phyloP scores from a whole-genome alignment of 2,113 vertebrate species.

The Pipra filicauda region DNA sequence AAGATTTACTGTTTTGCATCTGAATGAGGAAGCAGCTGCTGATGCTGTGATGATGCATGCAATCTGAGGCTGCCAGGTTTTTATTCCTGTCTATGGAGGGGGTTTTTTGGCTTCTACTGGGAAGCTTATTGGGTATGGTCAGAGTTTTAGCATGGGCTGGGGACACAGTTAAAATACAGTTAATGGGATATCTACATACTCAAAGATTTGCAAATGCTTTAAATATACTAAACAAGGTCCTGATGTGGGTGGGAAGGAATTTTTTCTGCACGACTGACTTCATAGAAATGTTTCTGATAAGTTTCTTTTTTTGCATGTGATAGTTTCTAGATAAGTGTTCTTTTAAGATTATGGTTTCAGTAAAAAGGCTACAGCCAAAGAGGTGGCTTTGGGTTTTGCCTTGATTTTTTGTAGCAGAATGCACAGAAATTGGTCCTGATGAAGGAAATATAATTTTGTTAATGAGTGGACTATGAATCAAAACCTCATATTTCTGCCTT shows the following conservation, averaged over 20 bases:
- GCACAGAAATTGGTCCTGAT: not conserved
- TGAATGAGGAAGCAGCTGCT: slow-evolving; percentile 53
- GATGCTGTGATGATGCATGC: slow-evolving; percentile 41
- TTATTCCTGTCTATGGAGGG: not conserved
- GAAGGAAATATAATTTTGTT: not conserved
- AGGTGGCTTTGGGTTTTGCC: not conserved
- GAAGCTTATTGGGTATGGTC: not conserved
- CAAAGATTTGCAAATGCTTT: not conserved
- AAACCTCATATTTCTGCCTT: accelerated
- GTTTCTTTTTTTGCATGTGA: not conserved
- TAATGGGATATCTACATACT: not conserved
- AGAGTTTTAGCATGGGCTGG: not conserved
- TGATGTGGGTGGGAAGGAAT: not conserved
- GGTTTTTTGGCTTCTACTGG: not conserved
- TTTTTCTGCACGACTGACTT: not conserved
- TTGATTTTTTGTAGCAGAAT: not conserved
- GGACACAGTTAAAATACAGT: not conserved
- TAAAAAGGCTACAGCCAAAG: not conserved
- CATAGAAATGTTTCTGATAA: not conserved
- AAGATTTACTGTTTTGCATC: slow-evolving; percentile 63
- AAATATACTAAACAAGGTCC: not conserved
- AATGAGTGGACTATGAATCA: not conserved
- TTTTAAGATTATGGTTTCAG: not conserved
- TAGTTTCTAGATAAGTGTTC: not conserved
- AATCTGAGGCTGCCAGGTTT: slow-evolving; percentile 33